phyloP scores from a whole-genome alignment of 2,888 invertebrate species.

The Plagiodera versicolora region DNA sequence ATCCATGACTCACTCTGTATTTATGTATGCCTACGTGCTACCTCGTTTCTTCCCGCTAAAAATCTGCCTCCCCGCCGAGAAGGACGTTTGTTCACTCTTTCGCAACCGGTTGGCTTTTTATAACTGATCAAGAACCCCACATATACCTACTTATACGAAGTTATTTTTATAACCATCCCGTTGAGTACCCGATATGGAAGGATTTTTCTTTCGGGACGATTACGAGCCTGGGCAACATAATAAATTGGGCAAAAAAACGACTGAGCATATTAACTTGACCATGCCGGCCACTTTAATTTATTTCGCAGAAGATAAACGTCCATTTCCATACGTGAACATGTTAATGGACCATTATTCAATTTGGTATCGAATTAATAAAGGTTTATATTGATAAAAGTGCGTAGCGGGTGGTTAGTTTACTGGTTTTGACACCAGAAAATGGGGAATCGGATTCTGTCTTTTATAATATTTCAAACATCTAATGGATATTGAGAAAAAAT shows the following conservation, averaged over 20 bases:
- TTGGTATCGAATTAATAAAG: neutral
- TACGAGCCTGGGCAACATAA: conserved; percentile 5
- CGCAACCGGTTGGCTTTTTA: conserved; percentile 24
- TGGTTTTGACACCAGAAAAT: no score
- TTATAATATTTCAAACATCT: no score
- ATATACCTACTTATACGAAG: conserved; percentile 6
- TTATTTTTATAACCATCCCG: conserved; percentile 16
- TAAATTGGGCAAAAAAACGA: conserved; percentile 9
- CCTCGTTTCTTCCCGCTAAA: conserved; percentile 4
- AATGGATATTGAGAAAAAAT: no score
- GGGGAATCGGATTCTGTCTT: no score
- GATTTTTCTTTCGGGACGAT: conserved; percentile 10
- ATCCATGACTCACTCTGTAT: no score
- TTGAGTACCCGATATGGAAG: conserved; percentile 20
- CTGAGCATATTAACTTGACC: neutral
- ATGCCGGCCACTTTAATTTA: conserved; percentile 1
- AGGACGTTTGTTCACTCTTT: conserved; percentile 28
- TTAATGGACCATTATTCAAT: neutral
- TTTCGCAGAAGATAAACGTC: neutral
- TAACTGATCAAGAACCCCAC: conserved; percentile 19
- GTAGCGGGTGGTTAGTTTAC: neutral
- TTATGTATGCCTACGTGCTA: neutral
- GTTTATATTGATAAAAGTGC: neutral
- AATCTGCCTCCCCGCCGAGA: conserved; percentile 19
- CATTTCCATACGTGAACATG: neutral